These are phyloP conservation scores for Brachionichthys hirsutus DNA, from an alignment of 2,113 vertebrate species.

Conservation along the genomic window DNA sequence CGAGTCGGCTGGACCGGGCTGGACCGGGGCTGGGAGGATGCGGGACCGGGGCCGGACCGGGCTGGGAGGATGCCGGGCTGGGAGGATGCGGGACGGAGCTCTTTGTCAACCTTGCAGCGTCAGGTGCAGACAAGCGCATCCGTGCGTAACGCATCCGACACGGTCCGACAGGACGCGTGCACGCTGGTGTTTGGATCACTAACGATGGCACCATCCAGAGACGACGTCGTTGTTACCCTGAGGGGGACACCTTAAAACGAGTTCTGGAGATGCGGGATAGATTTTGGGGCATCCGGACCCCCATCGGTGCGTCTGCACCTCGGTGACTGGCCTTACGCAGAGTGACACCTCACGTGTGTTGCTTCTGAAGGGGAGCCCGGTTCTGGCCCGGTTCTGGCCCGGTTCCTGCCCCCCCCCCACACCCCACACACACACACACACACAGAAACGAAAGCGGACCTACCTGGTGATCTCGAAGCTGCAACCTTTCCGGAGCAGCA, in stretches of 20 bases:
- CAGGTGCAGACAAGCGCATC: constrained; percentile 50
- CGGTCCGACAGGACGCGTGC: neutral
- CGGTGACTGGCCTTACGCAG: neutral
- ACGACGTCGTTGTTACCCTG: too few species aligned
- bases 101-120: constrained; percentile 35
- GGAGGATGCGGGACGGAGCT: too few species aligned
- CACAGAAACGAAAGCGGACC: constrained; percentile 10
- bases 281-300: constrained; percentile 9
- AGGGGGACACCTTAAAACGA: too few species aligned
- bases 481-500: constrained; percentile 83
- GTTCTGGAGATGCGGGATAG: too few species aligned
- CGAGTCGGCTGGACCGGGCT: neutral
- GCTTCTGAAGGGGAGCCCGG: constrained; percentile 5
- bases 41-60: constrained; percentile 16
- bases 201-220: too few species aligned
- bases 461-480: constrained; percentile 87
- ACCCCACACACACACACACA: too few species aligned
- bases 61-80: too few species aligned
- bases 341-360: constrained; percentile 15
- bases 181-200: too few species aligned
- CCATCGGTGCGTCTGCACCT: constrained; percentile 8
- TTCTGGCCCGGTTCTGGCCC: too few species aligned
- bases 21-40: neutral
- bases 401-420: too few species aligned
- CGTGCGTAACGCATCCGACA: constrained; percentile 48